These are phyloP conservation scores for Rapana venosa DNA, from an alignment of 2,888 invertebrate genomes.

Conservation along the genomic window DNA sequence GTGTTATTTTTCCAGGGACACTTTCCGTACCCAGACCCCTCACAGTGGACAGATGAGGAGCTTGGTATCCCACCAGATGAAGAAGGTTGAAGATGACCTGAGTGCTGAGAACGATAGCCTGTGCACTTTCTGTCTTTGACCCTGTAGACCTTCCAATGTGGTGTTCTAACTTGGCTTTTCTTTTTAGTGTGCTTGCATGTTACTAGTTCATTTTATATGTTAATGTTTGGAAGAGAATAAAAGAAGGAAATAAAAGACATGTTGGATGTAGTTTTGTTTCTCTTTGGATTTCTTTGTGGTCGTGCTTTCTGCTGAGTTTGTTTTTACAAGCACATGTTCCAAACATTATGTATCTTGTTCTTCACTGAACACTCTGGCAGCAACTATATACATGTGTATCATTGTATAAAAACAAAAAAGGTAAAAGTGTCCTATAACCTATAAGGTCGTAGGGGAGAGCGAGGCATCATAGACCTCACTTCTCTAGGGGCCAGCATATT, in stretches of 20 bases:
- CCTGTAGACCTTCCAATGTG: background rate
- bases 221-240: background rate
- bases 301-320: background rate
- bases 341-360: background rate
- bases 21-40: conserved; percentile 85
- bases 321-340: background rate
- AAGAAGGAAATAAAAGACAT: too few relatives aligned
- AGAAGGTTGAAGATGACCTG: conserved; percentile 60
- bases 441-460: too few relatives aligned
- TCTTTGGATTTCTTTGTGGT: background rate
- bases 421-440: too few relatives aligned
- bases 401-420: too few relatives aligned
- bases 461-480: too few relatives aligned
- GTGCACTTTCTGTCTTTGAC: background rate
- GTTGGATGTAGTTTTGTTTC: too few relatives aligned
- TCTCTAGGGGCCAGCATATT: too few relatives aligned
- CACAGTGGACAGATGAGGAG: conserved; percentile 88
- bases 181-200: background rate
- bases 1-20: conserved; percentile 86
- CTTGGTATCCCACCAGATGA: conserved; percentile 89
- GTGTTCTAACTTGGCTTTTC: background rate
- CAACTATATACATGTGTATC: too few relatives aligned
- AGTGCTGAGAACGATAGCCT: background rate
- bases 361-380: background rate
- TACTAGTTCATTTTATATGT: background rate